These are phyloP conservation scores for Pseudochromis fuscus DNA, from an alignment of 2,797 vertebrate species.

Conservation along the genomic window DNA sequence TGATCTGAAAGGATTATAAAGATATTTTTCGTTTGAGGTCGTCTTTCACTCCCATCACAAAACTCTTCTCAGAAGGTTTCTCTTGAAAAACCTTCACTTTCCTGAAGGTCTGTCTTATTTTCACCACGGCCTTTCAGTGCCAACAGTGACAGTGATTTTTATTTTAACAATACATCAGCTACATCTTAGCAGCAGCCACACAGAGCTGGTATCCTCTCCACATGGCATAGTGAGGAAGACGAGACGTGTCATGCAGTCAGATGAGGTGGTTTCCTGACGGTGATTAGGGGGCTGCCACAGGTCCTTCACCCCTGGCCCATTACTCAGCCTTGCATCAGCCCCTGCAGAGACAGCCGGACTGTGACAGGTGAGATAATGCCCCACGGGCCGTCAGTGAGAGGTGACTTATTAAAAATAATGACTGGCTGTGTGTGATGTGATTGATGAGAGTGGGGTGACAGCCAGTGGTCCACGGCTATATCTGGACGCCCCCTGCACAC, in stretches of 20 bases:
- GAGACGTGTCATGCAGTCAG: constrained; percentile 39
- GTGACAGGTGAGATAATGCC: constrained; percentile 67
- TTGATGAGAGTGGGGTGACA: constrained; percentile 70
- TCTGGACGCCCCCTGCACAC: constrained; percentile 49
- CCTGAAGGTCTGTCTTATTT: constrained; percentile 2
- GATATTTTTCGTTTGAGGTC: too few relatives aligned
- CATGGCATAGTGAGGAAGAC: constrained; percentile 21
- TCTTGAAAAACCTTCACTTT: constrained; percentile 13
- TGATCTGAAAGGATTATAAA: too few relatives aligned
- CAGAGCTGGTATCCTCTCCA: constrained; percentile 13
- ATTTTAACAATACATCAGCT: constrained; percentile 29
- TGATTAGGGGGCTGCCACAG: constrained; percentile 64
- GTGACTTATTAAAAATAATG: constrained; percentile 77
- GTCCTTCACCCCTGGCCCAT: constrained; percentile 54
- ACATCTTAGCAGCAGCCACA: constrained; percentile 2
- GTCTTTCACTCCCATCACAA: too few relatives aligned
- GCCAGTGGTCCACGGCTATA: constrained; percentile 59
- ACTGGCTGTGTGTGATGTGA: constrained; percentile 62
- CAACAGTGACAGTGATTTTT: constrained; percentile 5
- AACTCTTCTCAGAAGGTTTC: background rate
- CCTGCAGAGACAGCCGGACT: constrained; percentile 34
- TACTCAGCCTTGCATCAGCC: constrained; percentile 69
- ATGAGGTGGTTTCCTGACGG: constrained; percentile 46
- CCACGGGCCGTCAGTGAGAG: constrained; percentile 54
- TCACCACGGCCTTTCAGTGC: background rate